Percentiles rank a stretch among this genome's conserved stretches.
These are phyloP conservation scores for Epizoanthus stellaris DNA, from an alignment of 92 coral and sea anemone species.

Conservation along the genomic window DNA sequence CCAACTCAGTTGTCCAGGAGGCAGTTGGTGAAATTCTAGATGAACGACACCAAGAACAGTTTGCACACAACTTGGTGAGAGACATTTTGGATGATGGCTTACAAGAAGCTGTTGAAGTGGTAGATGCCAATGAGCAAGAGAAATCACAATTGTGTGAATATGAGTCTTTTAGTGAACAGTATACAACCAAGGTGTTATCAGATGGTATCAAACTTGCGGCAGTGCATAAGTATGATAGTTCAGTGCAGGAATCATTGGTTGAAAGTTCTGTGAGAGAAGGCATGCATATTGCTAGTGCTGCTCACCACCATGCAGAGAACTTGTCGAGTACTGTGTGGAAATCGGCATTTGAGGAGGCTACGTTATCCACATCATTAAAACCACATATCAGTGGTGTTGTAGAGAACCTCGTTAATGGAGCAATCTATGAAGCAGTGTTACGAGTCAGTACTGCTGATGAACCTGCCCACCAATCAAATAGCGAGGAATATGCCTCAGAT, in stretches of 20 bases:
- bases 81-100: constrained; percentile 66
- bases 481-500: constrained; percentile 3
- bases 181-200: constrained; percentile 6
- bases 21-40: constrained; percentile 64
- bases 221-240: background rate
- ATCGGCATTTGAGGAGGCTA: constrained; percentile 37
- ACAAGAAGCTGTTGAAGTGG: constrained; percentile 48
- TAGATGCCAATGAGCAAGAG: constrained; percentile 47
- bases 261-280: constrained; percentile 40
- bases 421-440: constrained; percentile 83
- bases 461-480: background rate
- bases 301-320: constrained; percentile 16
- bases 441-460: constrained; percentile 49
- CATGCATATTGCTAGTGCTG: constrained; percentile 30
- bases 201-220: constrained; percentile 42
- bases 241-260: constrained; percentile 35
- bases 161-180: constrained; percentile 56
- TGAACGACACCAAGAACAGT: constrained; percentile 60
- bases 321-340: constrained; percentile 34
- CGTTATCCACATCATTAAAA: constrained; percentile 63
- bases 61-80: constrained; percentile 69
- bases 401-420: constrained; percentile 83
- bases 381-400: constrained; percentile 77
- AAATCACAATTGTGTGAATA: constrained; percentile 53
- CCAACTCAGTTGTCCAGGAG: constrained; percentile 56